phyloP scores from a whole-genome alignment of 2,888 invertebrate genomes.

The Ornithoptera alexandrae region DNA sequence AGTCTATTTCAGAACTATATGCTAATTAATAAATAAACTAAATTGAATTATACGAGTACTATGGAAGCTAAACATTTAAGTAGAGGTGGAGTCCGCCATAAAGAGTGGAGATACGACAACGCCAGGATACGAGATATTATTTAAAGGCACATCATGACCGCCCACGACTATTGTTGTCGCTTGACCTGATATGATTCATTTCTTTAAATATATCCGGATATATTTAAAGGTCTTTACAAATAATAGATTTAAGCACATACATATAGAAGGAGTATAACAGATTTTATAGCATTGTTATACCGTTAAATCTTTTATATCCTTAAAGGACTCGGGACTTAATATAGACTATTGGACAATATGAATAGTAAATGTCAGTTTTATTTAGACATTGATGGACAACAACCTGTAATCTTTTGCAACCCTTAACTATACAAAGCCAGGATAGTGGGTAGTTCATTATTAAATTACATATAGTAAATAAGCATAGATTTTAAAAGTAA shows the following conservation, averaged over 20 bases:
- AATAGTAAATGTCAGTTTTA: too few species aligned
- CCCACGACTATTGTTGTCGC: conserved; percentile 19
- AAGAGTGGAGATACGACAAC: not conserved
- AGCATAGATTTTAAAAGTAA: not conserved
- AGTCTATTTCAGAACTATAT: too few species aligned
- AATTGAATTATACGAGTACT: not conserved
- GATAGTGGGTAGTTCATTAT: not conserved
- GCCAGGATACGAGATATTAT: conserved; percentile 12
- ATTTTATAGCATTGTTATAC: not conserved
- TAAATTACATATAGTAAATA: not conserved
- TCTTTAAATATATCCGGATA: not conserved
- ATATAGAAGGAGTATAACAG: not conserved
- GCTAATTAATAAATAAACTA: not conserved
- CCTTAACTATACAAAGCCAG: not conserved
- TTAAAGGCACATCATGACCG: conserved; percentile 7
- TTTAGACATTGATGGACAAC: too few species aligned
- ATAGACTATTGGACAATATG: not conserved
- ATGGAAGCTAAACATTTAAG: not conserved
- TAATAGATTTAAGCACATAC: not conserved
- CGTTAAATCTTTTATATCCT: not conserved
- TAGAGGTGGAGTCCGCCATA: not conserved
- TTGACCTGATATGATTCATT: conserved; percentile 17
- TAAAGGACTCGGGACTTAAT: not conserved
- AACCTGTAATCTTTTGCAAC: not conserved
- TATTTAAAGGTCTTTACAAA: not conserved